These are phyloP conservation scores for Novumbra hubbsi DNA, from an alignment of 2,797 vertebrate genomes.

Conservation along the genomic window DNA sequence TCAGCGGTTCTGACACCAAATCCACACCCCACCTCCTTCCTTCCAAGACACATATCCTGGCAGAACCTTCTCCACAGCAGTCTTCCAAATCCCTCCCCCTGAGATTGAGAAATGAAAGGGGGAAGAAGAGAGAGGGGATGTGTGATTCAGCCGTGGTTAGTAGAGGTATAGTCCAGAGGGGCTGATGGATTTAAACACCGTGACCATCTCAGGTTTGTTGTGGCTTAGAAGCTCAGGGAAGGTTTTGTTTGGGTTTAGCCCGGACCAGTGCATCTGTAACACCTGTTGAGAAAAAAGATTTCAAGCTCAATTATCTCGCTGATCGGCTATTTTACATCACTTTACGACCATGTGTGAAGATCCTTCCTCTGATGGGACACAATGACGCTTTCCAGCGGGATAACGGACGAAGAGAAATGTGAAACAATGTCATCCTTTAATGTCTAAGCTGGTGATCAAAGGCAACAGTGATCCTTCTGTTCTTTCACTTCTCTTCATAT, in stretches of 20 bases:
- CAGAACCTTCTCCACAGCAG: conserved; percentile 33
- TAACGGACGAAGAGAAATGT: neutral
- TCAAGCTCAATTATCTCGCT: neutral
- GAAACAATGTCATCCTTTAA: neutral
- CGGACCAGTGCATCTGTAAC: conserved; percentile 27
- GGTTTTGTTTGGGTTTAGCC: conserved; percentile 36
- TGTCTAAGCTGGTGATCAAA: neutral
- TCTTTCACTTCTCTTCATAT: neutral
- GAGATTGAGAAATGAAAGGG: conserved; percentile 39
- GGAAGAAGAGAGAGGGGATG: conserved; percentile 41
- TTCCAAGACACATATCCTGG: conserved; percentile 33
- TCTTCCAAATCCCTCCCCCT: conserved; percentile 24
- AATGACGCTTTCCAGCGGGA: neutral
- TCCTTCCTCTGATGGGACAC: neutral
- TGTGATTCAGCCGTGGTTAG: conserved; percentile 46
- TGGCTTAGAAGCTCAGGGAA: conserved; percentile 17
- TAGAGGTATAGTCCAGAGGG: conserved; percentile 32
- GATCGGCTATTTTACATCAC: neutral
- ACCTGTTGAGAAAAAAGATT: conserved; percentile 52
- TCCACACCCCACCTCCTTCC: neutral
- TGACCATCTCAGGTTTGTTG: conserved; percentile 39
- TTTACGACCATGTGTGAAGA: neutral
- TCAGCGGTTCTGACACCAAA: conserved; percentile 39
- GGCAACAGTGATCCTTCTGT: neutral
- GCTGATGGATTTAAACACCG: conserved; percentile 43